Base-by-base conservation (phyloP, 2,113 vertebrate species). In the Euleptes europaea region DNA sequence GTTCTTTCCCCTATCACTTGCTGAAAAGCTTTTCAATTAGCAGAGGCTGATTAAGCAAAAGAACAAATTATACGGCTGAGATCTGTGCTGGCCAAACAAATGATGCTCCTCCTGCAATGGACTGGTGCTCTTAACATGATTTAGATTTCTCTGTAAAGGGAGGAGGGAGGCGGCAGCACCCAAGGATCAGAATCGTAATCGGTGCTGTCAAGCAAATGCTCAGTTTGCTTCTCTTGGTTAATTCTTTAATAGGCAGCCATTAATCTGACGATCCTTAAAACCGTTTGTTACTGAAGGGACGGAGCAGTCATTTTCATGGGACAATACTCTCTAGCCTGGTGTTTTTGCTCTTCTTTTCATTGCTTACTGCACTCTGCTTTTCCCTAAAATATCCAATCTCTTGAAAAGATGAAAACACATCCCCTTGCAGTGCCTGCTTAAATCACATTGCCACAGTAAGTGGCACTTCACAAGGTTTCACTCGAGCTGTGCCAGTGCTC, bases 131-230 rank as follows among this genome's bases (percentile, higher is more conserved):
- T 90, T 35, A 0, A 19, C 23, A 51, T 78, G 17, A 84, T 85
- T 66, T 57, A 80, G 89, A 57, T 21, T 84, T 86, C 71, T 69
- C 66, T 77, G 49, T 63, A 67, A 83, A 57, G 71, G 3, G 1
- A 74, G 82, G 57, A 67, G 11, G 9, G 1, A 85, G 80, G 88
- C n/a, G 80, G 17, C 71, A 95, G 85, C 14, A 44, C 5, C 79
- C 44, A 67, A 86, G 44, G 73, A 78, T 87, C 12, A 80, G 71
- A 6, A 1, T 44, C 88, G 79, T 84, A 0, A 78, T 9, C 80
- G 81, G 51, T 80, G 84, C 57, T 84, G 88, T 82, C 78, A 92
- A 86, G 85, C 23, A 84, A 91, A 77, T 85, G 82, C n/a, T 57
- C 63, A 86, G 70, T 84, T 54, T 83, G 77, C 71, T 38, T 86